Conservation (phyloP, 2,888 invertebrate species). For the Sepiola atlantica region DNA sequence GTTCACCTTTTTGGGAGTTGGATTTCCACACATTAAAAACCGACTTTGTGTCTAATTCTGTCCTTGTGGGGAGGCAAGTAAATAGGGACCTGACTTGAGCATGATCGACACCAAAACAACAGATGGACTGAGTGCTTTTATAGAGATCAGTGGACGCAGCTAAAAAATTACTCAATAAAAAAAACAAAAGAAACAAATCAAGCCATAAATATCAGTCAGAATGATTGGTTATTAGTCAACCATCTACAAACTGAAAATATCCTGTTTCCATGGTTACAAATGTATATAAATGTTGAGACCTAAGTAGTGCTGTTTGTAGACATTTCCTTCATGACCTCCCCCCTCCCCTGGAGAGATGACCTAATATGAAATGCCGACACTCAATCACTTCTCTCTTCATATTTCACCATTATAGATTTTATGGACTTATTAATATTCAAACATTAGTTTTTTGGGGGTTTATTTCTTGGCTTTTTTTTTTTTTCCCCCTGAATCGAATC, state of each 20-base stretch:
- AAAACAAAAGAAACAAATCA: no score
- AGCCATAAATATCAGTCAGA: neutral
- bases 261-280: neutral
- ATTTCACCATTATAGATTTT: neutral
- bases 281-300: neutral
- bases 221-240: neutral
- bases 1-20: no score
- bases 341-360: neutral
- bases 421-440: neutral
- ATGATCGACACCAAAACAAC: no score
- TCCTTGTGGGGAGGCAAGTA: no score
- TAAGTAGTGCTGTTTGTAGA: neutral
- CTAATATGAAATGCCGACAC: neutral
- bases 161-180: no score
- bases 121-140: no score
- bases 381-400: neutral
- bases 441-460: neutral
- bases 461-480: no score
- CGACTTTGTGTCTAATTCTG: no score
- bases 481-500: no score
- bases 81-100: no score
- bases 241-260: neutral
- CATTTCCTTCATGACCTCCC: neutral
- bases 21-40: no score
- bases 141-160: no score